Evolutionary conservation across 2,113 vertebrate species (phyloP).

Genomic region (Lichenostomus cassidix): DNA sequence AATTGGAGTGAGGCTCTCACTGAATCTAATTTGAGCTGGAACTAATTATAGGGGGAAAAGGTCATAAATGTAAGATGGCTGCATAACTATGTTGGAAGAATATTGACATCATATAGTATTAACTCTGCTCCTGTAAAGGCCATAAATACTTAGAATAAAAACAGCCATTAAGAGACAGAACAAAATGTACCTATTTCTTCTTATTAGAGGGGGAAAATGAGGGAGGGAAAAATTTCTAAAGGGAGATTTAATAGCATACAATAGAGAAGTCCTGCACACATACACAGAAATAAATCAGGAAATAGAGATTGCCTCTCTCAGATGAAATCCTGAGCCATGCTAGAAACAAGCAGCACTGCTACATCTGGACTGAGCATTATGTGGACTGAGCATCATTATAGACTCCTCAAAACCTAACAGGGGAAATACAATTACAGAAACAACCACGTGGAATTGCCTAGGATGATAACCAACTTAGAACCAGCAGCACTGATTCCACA

Average conservation of each 20-base stretch:
- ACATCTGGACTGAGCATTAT: neutral
- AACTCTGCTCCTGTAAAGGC: constrained; percentile 60
- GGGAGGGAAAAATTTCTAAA: neutral
- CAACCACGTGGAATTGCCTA: neutral
- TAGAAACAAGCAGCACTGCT: neutral
- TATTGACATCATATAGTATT: constrained; percentile 69
- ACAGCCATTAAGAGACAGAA: constrained; percentile 28
- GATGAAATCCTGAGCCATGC: neutral
- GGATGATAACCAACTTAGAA: neutral
- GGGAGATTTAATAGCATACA: neutral
- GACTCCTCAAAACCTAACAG: neutral
- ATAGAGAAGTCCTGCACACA: neutral
- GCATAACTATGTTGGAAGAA: constrained; percentile 67
- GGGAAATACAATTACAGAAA: neutral
- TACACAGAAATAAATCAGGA: neutral
- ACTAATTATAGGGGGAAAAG: constrained; percentile 78
- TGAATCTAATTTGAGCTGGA: constrained; percentile 79
- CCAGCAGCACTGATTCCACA: neutral
- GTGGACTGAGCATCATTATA: neutral
- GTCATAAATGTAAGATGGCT: constrained; percentile 71
- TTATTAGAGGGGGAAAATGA: constrained; percentile 15
- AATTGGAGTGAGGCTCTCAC: constrained; percentile 74
- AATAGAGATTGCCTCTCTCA: neutral
- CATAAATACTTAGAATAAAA: constrained; percentile 59
- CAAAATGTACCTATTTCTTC: constrained; percentile 54